Base-by-base conservation (phyloP, 2,888 invertebrate species). In the Lasioglossum vierecki region DNA sequence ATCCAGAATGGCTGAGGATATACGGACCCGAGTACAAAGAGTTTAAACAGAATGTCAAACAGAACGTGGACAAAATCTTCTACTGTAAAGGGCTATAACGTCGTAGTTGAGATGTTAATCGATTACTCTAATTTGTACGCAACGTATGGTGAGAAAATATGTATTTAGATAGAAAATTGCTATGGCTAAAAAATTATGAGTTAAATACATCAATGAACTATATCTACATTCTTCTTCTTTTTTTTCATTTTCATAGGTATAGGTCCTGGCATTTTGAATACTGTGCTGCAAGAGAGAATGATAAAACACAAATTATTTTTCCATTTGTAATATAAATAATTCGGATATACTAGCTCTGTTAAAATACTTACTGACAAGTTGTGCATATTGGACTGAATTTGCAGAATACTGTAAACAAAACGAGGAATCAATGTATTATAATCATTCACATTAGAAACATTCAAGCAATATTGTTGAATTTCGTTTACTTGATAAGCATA, bases 321-420 rank as follows among this genome's bases (percentile, higher is more conserved):
- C 5, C n/a, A 30, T n/a, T 22, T 15, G 39, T 35, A 66, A 22
- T 66, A 39, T 63, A 44, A 26, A 57, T 30, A 68, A 68, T 22
- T 75, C 4, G 26, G 13, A 73, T 18, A 74, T 39, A 44, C 60
- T 35, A 46, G 22, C 6, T 30, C 22, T 30, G 63, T 46, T 30
- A 22, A 49, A 76, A 93, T 96, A 98, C 98, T 97, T 95, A 98
- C 98, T 99, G 99, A 95, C 99, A 99, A 63, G 99, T 99, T 41
- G 99, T 98, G 95, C 99, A 99, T 91, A 99, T 99, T 0, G 99
- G 99, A 94, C 98, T 99, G 95, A 99, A 99, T 95, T 98, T 98
- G 96, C 99, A 99, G 95, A 99, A 99, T 90, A 99, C 99, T 98
- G 96, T 93, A 96, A 96, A 90, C 92, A 95, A 49, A 96, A 91